phyloP scores from a whole-genome alignment of 2,113 vertebrate species.

The Dipodomys ordii region DNA sequence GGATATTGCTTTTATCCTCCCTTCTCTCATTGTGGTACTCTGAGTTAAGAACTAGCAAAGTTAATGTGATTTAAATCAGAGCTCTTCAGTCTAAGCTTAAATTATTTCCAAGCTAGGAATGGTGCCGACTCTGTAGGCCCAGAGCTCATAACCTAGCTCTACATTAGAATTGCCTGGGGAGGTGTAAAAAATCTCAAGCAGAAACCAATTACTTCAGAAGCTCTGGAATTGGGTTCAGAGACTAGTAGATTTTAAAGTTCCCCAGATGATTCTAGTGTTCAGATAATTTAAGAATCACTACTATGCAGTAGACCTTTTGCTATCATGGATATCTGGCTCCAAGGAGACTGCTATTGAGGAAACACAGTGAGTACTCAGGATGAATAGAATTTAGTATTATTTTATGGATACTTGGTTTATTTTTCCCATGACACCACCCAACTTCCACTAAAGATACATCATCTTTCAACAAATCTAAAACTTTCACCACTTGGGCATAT shows the following conservation, averaged over 20 bases:
- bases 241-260: background rate
- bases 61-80: background rate
- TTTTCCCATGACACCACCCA: no score
- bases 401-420: no score
- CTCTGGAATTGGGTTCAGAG: background rate
- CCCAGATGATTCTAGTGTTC: background rate
- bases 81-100: background rate
- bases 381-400: no score
- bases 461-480: no score
- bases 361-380: no score
- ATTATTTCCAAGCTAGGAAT: background rate
- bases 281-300: background rate
- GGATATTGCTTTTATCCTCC: background rate
- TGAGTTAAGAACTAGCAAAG: background rate
- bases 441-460: no score
- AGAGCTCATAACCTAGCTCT: background rate
- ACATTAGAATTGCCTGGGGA: background rate
- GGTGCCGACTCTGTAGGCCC: background rate
- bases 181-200: background rate
- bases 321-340: no score
- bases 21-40: background rate
- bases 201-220: background rate
- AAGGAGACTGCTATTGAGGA: no score
- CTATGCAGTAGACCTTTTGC: no score
- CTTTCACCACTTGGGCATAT: no score